phyloP scores from a whole-genome alignment of 92 coral and sea anemone species.

The Actinostola sp. region DNA sequence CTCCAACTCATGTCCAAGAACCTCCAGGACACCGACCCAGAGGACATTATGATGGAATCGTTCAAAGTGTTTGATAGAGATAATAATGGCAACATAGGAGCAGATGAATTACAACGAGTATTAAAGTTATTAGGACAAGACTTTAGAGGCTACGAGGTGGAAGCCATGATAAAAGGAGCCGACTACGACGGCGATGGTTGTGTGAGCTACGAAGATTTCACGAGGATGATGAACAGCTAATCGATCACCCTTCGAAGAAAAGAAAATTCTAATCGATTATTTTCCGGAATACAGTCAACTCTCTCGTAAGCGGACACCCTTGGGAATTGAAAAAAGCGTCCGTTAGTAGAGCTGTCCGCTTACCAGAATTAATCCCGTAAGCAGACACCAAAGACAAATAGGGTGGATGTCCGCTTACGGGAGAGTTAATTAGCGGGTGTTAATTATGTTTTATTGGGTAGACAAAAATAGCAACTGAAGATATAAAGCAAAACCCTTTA shows the following conservation, averaged over 20 bases:
- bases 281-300: no score
- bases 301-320: no score
- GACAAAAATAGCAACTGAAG: no score
- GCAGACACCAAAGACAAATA: no score
- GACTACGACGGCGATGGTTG: constrained; percentile 89
- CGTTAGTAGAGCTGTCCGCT: no score
- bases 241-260: constrained; percentile 1
- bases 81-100: constrained; percentile 80
- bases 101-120: constrained; percentile 77
- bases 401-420: no score
- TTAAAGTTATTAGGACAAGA: constrained; percentile 85
- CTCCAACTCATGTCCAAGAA: constrained; percentile 81
- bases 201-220: constrained; percentile 85
- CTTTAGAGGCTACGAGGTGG: constrained; percentile 84
- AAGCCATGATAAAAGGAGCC: constrained; percentile 85
- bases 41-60: constrained; percentile 83
- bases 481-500: no score
- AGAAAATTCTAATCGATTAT: no score
- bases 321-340: no score
- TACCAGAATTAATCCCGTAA: no score
- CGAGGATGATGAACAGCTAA: constrained; percentile 85
- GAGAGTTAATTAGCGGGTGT: no score
- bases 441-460: no score
- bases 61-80: constrained; percentile 92
- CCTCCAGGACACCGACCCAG: constrained; percentile 84